These are phyloP conservation scores for Empis stercorea DNA, from an alignment of 2,888 invertebrate genomes.

Conservation along the genomic window DNA sequence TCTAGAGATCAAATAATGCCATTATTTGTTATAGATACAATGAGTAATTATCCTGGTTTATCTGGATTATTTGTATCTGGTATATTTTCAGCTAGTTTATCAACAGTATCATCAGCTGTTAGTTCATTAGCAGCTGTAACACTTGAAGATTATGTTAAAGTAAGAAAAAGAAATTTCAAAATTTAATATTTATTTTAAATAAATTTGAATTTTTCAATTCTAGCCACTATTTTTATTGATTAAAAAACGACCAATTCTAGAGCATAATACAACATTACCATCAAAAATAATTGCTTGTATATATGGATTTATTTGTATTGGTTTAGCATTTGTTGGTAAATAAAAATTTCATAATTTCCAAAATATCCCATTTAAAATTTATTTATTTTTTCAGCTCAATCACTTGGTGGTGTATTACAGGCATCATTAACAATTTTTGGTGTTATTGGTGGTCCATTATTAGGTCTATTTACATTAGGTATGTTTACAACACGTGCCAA, in stretches of 20 bases:
- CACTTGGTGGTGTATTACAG: conserved; percentile 77
- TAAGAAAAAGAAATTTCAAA: too few species aligned
- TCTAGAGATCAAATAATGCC: conserved; percentile 70
- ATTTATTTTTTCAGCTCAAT: conserved; percentile 45
- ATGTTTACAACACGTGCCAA: conserved; percentile 66
- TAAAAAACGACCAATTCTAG: conserved; percentile 30
- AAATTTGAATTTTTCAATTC: conserved; percentile 10
- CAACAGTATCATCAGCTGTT: conserved; percentile 82
- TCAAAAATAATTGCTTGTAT: conserved; percentile 55
- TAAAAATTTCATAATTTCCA: not conserved
- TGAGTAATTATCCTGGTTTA: conserved; percentile 61
- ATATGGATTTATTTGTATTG: conserved; percentile 65
- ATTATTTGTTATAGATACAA: conserved; percentile 59
- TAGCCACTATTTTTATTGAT: conserved; percentile 33
- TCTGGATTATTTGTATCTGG: conserved; percentile 84
- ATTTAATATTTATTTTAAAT: conserved; percentile 1
- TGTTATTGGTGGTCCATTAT: conserved; percentile 74
- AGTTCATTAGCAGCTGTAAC: conserved; percentile 86
- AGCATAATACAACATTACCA: conserved; percentile 38
- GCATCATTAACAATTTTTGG: conserved; percentile 77
- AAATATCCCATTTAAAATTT: conserved; percentile 19
- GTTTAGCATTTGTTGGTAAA: conserved; percentile 67
- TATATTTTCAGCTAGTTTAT: conserved; percentile 81
- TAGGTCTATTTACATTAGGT: conserved; percentile 74
- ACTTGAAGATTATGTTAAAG: conserved; percentile 70